Evolutionary conservation across 2,888 invertebrate genomes (phyloP).

Genomic region (Petrolisthes manimaculis): DNA sequence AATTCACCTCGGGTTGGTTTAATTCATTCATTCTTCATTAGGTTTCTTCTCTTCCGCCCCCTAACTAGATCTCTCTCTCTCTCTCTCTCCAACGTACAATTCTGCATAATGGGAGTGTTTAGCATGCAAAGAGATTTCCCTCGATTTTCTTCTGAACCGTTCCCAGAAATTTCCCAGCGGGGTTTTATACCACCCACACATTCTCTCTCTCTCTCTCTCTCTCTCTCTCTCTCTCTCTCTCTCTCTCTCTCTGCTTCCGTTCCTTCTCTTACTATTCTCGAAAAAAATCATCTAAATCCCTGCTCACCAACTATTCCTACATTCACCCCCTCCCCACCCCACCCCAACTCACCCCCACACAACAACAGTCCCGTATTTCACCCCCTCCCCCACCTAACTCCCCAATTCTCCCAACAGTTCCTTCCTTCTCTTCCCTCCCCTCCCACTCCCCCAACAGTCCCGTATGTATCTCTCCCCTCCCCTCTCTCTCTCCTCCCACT

Average conservation of each 20-base stretch:
- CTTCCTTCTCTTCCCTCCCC: not conserved
- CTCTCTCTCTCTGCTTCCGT: not conserved
- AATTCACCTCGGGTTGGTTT: no score
- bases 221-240: constrained; percentile 2
- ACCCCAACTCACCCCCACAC: no score
- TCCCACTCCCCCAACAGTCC: not conserved
- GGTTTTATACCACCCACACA: not conserved
- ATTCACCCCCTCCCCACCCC: no score
- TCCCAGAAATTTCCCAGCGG: not conserved
- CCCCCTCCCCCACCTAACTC: no score
- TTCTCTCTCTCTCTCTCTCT: not conserved
- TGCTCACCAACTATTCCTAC: no score
- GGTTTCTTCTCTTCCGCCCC: not conserved
- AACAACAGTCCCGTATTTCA: no score
- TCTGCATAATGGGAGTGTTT: not conserved
- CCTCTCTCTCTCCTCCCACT: not conserved
- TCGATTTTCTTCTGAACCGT: not conserved
- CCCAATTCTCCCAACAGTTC: not conserved
- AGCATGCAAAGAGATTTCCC: not conserved
- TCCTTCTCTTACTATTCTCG: no score
- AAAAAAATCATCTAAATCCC: no score
- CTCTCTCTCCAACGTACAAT: not conserved
- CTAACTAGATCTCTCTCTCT: not conserved
- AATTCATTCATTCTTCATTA: no score
- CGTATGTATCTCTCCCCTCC: not conserved